A percentile compares a stretch with the other conserved stretches of the same genome.
These are phyloP conservation scores for Zaprionus vittiger DNA, from an alignment of 1,140 invertebrate species.

Conservation along the genomic window DNA sequence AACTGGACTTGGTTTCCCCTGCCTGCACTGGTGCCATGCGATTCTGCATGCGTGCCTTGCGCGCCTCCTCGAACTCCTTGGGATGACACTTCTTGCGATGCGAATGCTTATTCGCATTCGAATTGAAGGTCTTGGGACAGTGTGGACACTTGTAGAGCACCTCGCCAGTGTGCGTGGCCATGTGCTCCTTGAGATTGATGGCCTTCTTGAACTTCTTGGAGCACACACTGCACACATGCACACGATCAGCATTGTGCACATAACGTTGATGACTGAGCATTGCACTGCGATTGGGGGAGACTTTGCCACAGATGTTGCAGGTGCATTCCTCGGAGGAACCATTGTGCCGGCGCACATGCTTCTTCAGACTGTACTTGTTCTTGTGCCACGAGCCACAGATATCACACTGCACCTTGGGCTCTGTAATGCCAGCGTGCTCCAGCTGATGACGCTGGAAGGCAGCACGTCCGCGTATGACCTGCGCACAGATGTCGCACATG, in stretches of 20 bases:
- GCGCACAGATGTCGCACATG: slow-evolving; percentile 83
- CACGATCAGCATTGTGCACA: slow-evolving; percentile 67
- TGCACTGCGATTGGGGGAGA: slow-evolving; percentile 77
- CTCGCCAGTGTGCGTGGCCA: slow-evolving; percentile 81
- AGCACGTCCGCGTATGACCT: slow-evolving; percentile 68
- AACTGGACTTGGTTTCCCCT: slow-evolving; percentile 9
- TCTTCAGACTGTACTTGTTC: slow-evolving; percentile 77
- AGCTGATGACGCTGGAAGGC: slow-evolving; percentile 75
- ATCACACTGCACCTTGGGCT: slow-evolving; percentile 80
- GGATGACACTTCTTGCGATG: slow-evolving; percentile 80
- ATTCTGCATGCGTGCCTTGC: slow-evolving; percentile 55
- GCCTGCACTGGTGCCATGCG: slow-evolving; percentile 44
- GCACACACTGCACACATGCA: slow-evolving; percentile 73
- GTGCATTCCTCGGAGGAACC: slow-evolving; percentile 53
- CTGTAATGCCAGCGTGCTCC: slow-evolving; percentile 68
- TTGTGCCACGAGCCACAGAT: slow-evolving; percentile 82
- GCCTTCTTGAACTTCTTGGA: slow-evolving; percentile 77
- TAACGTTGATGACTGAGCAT: slow-evolving; percentile 78
- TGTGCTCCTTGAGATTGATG: slow-evolving; percentile 78
- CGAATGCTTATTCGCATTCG: slow-evolving; percentile 81
- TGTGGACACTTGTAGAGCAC: slow-evolving; percentile 79
- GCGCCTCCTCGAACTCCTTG: slow-evolving; percentile 75
- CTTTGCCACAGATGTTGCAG: slow-evolving; percentile 74
- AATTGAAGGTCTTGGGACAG: slow-evolving; percentile 81
- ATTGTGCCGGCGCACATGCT: slow-evolving; percentile 72